Evolutionary conservation across 2,888 invertebrate genomes (phyloP).

Genomic region (Drosophila nr. fundita): DNA sequence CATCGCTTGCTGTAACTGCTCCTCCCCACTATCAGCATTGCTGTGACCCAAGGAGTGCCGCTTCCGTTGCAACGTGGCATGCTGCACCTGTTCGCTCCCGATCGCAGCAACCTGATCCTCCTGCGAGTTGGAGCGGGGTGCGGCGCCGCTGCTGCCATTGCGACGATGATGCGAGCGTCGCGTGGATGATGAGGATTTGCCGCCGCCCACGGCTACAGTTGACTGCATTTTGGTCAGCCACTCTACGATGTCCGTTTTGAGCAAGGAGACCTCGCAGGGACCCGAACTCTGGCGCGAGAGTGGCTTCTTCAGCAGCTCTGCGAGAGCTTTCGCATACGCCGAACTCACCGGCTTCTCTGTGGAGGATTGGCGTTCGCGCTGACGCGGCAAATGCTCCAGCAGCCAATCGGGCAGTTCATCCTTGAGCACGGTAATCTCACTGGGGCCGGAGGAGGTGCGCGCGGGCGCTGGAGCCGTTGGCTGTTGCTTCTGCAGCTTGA

Average conservation of each 20-base stretch:
- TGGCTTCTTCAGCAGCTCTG: slow-evolving; percentile 84
- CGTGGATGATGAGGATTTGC: slow-evolving; percentile 35
- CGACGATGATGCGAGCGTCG: slow-evolving; percentile 82
- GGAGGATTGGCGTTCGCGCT: slow-evolving; percentile 79
- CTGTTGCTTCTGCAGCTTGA: slow-evolving; percentile 76
- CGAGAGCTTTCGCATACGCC: slow-evolving; percentile 83
- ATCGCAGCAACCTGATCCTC: slow-evolving; percentile 76
- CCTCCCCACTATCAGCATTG: slow-evolving; percentile 78
- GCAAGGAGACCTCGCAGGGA: slow-evolving; percentile 83
- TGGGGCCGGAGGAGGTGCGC: slow-evolving; percentile 84
- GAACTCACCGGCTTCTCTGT: slow-evolving; percentile 73
- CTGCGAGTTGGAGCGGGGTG: slow-evolving; percentile 83
- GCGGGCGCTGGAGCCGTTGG: slow-evolving; percentile 73
- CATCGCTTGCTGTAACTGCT: slow-evolving; percentile 57
- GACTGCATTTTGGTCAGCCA: slow-evolving; percentile 84
- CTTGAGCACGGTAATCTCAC: slow-evolving; percentile 84
- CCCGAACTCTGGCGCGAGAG: slow-evolving; percentile 84
- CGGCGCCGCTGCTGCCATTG: slow-evolving; percentile 84
- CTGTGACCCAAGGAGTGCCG: slow-evolving; percentile 84
- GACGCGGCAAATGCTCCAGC: slow-evolving; percentile 83
- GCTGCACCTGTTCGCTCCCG: slow-evolving; percentile 33
- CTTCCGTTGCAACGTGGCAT: slow-evolving; percentile 80
- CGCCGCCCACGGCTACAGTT: slow-evolving; percentile 28
- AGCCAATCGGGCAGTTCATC: slow-evolving; percentile 85
- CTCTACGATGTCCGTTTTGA: slow-evolving; percentile 85